Conservation (phyloP, 2,797 vertebrate species). For the Psittacula echo region DNA sequence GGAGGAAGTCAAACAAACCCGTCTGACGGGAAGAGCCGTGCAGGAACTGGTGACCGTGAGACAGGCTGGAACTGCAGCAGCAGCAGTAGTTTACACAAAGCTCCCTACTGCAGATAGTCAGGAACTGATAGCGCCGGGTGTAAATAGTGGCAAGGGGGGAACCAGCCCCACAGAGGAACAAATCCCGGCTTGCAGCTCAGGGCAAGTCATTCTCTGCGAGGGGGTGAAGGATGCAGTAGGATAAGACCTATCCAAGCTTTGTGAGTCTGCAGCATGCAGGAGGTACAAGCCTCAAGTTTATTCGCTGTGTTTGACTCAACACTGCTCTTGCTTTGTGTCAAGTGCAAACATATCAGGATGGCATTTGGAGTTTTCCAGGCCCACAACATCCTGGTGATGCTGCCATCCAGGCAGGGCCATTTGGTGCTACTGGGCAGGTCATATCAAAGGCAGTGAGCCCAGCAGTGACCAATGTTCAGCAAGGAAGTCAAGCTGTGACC, state of each 20-base stretch:
- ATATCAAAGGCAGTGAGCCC: background rate
- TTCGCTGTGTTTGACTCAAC: background rate
- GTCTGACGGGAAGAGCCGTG: background rate
- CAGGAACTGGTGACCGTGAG: constrained; percentile 42
- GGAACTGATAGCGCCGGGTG: background rate
- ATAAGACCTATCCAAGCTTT: background rate
- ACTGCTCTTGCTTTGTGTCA: background rate
- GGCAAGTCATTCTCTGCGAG: fast-evolving
- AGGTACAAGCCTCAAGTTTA: background rate
- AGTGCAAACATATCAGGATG: background rate
- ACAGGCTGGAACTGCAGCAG: background rate
- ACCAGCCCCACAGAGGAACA: background rate
- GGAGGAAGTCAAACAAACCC: background rate
- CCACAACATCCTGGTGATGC: fast-evolving
- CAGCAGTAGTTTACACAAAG: constrained; percentile 49
- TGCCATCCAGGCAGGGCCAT: background rate
- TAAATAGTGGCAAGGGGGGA: background rate
- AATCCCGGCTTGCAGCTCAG: background rate
- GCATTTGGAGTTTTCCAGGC: background rate
- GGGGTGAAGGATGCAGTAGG: background rate
- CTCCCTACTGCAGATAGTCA: constrained; percentile 30
- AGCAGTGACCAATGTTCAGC: background rate
- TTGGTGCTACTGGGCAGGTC: background rate
- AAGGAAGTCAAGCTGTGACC: background rate
- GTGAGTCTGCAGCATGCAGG: background rate